Conservation (phyloP, 2,113 vertebrate genomes). For the Myodes glareolus region DNA sequence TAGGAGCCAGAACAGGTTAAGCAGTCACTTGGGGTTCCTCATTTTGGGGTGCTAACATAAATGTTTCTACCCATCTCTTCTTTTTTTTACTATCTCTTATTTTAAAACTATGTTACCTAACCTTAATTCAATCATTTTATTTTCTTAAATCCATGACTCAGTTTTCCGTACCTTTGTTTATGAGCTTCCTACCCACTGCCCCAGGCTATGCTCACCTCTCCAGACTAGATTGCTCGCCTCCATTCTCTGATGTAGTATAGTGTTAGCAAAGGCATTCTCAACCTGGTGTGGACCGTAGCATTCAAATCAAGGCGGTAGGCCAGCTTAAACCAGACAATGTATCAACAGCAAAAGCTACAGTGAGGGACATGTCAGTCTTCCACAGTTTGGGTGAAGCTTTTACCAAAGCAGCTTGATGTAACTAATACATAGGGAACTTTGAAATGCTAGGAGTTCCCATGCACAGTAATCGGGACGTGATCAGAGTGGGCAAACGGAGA, state of each 20-base stretch:
- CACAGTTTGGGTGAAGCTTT: conserved; percentile 14
- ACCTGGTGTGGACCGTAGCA: not conserved
- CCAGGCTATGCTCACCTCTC: not conserved
- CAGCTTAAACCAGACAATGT: not conserved
- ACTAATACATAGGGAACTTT: not conserved
- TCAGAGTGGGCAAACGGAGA: not conserved
- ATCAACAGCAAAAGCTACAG: not conserved
- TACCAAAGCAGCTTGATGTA: not conserved
- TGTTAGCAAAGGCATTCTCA: conserved; percentile 17
- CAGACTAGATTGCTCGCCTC: not conserved
- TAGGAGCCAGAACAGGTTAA: not conserved
- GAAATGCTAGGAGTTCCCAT: not conserved
- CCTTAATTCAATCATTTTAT: conserved; percentile 1
- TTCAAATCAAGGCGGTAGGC: not conserved
- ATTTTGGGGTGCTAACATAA: not conserved
- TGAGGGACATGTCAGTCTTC: conserved; percentile 39
- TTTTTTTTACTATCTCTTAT: not conserved
- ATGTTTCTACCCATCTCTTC: not conserved
- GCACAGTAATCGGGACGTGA: not conserved
- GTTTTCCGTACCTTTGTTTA: not conserved
- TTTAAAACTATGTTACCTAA: not conserved
- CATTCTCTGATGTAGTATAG: not conserved
- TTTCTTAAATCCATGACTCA: conserved; percentile 7
- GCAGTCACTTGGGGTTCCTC: not conserved
- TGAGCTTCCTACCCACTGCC: not conserved